Percentiles rank a stretch among this genome's conserved stretches.
These are phyloP conservation scores for Sclerodermus sp. DNA, from an alignment of 2,888 invertebrate genomes.

Conservation along the genomic window DNA sequence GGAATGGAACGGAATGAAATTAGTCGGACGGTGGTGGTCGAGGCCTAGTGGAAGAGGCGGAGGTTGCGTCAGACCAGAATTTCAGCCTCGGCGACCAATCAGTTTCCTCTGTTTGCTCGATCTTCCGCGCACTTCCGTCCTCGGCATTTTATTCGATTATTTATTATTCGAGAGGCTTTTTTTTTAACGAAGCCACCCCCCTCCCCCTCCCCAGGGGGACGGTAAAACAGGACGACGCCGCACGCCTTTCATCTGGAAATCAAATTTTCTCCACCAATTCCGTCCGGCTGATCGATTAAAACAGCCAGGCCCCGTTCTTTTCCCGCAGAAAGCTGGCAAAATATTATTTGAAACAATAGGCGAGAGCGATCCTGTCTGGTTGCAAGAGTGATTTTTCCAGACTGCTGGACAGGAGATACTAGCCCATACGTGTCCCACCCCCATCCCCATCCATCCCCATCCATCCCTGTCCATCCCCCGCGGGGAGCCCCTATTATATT, in stretches of 20 bases:
- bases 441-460: background rate
- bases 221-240: too few species aligned
- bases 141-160: too few species aligned
- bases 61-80: background rate
- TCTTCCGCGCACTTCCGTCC: too few species aligned
- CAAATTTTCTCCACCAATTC: conserved; percentile 16
- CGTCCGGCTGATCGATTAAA: conserved; percentile 13
- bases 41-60: conserved; percentile 1
- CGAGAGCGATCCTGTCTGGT: background rate
- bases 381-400: too few species aligned
- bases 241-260: conserved; percentile 4
- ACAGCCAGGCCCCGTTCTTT: conserved; percentile 1
- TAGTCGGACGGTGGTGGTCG: background rate
- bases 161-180: too few species aligned
- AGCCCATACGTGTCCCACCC: background rate
- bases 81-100: conserved; percentile 6
- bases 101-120: background rate
- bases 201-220: too few species aligned
- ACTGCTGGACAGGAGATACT: background rate
- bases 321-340: conserved; percentile 1
- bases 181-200: too few species aligned
- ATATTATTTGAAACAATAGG: background rate
- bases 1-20: background rate
- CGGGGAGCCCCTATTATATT: too few species aligned
- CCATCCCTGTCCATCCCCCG: too few species aligned